Evolutionary conservation across 2,113 vertebrate genomes (phyloP), one percentile per base, ranked within the genome.

Genomic region (Siniperca chuatsi): DNA sequence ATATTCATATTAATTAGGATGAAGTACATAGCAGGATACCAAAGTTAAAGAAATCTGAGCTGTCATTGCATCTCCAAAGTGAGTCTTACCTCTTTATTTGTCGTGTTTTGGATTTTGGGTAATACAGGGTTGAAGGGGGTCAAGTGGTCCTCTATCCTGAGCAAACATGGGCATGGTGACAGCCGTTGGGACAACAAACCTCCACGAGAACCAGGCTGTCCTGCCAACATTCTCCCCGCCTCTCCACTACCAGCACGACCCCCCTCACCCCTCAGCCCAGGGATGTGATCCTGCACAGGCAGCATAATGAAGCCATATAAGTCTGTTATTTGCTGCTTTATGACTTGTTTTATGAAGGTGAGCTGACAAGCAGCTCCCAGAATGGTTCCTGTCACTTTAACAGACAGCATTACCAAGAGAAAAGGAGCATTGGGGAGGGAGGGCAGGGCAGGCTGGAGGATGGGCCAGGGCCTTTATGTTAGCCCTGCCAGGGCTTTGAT

Each of bases 371-470:
- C 90, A 91, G 93, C 93, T 94, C 95, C 93, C 95, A 94, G 93
- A 95, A 96, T 92, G 89, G 93, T 96, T 96, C 96, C 97, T 96
- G 96, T 96, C 96, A 96, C 95, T 97, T 97, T 97, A 97, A 97
- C 95, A 93, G 92, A 94, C 90, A 87, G 89, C 94, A 95, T 97
- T 97, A 97, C 96, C 96, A 95, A 96, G 95, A 96, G 96, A 97
- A 97, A 94, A 96, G 96, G 95, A 90, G 92, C 90, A 89, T 90
- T 87, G 89, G 75, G 91, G 82, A 95, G 93, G 93, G 92, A 92
- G 94, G 93, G 94, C 92, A 94, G 94, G 76, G 89, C 84, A 46
- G 42, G 64, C 89, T 54, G 78, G 93, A 84, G 95, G 94, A 95
- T 93, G 89, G 85, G 92, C 89, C 84, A 83, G 82, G 93, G 90